Conservation (phyloP, 2,113 vertebrate genomes). For the Forbesichthys agassizii region DNA sequence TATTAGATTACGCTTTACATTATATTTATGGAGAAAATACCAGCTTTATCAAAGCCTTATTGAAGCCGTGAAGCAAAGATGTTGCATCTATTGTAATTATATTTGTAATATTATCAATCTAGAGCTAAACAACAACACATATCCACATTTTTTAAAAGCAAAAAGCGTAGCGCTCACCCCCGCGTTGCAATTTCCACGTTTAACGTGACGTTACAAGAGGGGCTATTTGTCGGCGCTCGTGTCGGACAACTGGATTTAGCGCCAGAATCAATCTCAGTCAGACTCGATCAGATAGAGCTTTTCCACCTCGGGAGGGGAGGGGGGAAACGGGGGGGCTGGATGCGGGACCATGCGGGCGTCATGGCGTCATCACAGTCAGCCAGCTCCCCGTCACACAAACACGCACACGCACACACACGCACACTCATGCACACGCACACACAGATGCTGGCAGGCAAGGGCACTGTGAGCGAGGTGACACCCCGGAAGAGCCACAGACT, state of each 20-base stretch:
- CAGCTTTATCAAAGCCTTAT: too few relatives aligned
- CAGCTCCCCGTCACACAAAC: conserved; percentile 19
- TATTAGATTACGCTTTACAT: too few relatives aligned
- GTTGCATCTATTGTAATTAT: too few relatives aligned
- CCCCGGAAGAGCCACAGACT: conserved; percentile 84
- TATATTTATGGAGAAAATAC: too few relatives aligned
- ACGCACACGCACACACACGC: too few relatives aligned
- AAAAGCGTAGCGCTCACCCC: neutral
- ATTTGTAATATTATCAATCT: too few relatives aligned
- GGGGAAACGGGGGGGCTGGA: neutral
- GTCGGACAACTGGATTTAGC: conserved; percentile 57
- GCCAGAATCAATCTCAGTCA: conserved; percentile 63
- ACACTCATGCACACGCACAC: too few relatives aligned
- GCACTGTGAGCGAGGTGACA: conserved; percentile 10
- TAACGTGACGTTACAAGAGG: conserved; percentile 41
- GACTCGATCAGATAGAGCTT: conserved; percentile 56
- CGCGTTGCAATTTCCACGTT: conserved; percentile 17
- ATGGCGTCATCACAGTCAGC: conserved; percentile 58
- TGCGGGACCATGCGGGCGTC: conserved; percentile 33
- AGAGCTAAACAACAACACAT: neutral
- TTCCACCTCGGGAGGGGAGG: too few relatives aligned
- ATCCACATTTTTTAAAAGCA: neutral
- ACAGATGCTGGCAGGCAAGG: conserved; percentile 48
- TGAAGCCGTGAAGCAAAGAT: too few relatives aligned
- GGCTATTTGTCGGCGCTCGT: conserved; percentile 37